Percentiles rank a stretch among this genome's conserved stretches.
phyloP scores from a whole-genome alignment of 2,113 vertebrate genomes.

The Daubentonia madagascariensis region DNA sequence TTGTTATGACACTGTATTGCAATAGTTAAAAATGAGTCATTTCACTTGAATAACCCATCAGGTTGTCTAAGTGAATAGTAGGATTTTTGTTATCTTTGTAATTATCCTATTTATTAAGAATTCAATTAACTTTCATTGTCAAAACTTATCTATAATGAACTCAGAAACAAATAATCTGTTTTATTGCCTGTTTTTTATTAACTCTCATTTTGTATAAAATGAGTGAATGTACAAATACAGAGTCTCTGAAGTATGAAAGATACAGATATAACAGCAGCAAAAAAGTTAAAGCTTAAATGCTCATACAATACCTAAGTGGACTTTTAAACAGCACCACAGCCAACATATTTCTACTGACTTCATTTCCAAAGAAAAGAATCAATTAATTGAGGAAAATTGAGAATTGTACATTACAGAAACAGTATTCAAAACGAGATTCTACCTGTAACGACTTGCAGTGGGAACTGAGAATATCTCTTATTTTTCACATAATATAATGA shows the following conservation, averaged over 20 bases:
- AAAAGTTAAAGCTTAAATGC: not conserved
- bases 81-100: not conserved
- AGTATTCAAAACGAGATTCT: not conserved
- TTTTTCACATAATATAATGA: not conserved
- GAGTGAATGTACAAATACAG: not conserved
- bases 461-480: not conserved
- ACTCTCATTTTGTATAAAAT: not conserved
- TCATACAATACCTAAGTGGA: fast-evolving
- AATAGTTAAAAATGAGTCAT: not conserved
- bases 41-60: not conserved
- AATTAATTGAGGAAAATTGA: not conserved
- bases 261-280: not conserved
- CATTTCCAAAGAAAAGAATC: not conserved
- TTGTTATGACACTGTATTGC: not conserved
- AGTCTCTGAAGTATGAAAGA: not conserved
- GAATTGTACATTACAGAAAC: not conserved
- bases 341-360: not conserved
- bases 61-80: not conserved
- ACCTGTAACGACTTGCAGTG: fast-evolving
- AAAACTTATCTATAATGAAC: not conserved
- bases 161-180: not conserved
- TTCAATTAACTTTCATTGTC: slow-evolving; percentile 5
- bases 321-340: not conserved
- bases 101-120: not conserved
- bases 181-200: not conserved